Base-by-base conservation (phyloP, 2,113 vertebrate genomes). In the Channa argus region DNA sequence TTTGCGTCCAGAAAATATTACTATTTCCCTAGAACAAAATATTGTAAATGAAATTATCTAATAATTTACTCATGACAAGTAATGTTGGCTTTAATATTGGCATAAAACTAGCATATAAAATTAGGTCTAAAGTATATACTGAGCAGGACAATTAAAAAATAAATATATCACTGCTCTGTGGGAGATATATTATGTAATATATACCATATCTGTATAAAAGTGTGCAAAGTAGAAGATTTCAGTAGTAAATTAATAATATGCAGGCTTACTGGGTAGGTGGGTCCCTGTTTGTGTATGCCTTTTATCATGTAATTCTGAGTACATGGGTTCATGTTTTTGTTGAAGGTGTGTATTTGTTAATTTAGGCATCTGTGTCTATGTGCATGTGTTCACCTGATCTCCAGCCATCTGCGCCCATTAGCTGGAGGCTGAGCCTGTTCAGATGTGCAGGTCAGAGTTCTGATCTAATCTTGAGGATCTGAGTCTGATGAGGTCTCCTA, bases 381-480 rank as follows among this genome's bases (percentile, higher is more conserved):
- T 71, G 59, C n/a, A 45, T 60, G 59, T 41, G 51, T 61, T 50
- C 75, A 41, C 51, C 82, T 76, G 81, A 77, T 86, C 76, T 74
- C 58, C 34, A 54, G 86, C 76, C 80, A 77, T 84, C 79, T 80
- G 77, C 54, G 63, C 71, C 71, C 78, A 86, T 90, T 83, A 88
- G 70, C 87, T 44, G 7, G 51, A 67, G 77, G 77, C 76, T 77
- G 64, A 74, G 75, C 52, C 65, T 15, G 83, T 61, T 79, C 55
- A 61, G 81, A 84, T 51, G 74, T 85, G 72, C 74, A 39, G 86
- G 80, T 89, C 82, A 86, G 60, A 82, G 80, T 84, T 79, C 69
- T 85, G 80, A 83, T 90, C 83, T 84, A 88, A 89, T 88, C 79
- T 78, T 63, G 73, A 77, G 77, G 60, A 83, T 86, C 70, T 80